Percentiles rank a stretch among this genome's conserved stretches.
phyloP scores from a whole-genome alignment of 2,888 invertebrate genomes.

The Sinodicranocentrus sp. region DNA sequence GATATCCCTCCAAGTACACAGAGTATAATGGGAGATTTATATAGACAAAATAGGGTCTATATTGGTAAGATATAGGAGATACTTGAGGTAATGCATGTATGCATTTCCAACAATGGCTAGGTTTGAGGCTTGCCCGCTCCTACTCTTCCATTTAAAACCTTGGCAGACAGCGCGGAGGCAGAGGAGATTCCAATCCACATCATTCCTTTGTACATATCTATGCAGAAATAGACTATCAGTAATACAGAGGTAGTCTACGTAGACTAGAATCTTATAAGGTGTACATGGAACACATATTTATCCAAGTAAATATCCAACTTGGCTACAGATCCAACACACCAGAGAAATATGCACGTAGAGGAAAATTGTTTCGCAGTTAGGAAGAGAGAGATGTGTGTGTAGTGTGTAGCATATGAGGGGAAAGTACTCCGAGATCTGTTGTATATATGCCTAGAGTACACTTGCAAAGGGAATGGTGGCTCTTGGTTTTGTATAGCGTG shows the following conservation, averaged over 20 bases:
- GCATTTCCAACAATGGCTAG: no score
- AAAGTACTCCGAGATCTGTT: constrained; percentile 47
- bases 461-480: constrained; percentile 5
- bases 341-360: constrained; percentile 22
- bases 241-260: no score
- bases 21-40: no score
- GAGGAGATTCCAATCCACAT: constrained; percentile 46
- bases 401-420: constrained; percentile 16
- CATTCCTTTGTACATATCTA: background rate
- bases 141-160: constrained; percentile 55
- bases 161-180: constrained; percentile 66
- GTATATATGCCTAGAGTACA: constrained; percentile 27
- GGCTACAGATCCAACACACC: background rate
- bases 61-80: no score
- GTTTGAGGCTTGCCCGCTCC: constrained; percentile 4
- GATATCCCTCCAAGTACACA: no score
- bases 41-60: no score
- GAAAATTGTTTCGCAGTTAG: constrained; percentile 32
- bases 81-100: no score
- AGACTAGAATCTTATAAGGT: background rate
- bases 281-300: background rate
- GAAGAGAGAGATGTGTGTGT: background rate
- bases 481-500: constrained; percentile 15
- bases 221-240: no score
- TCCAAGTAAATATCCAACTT: constrained; percentile 6